Base-by-base conservation (phyloP, 35 echinoderm and acorn worm species). In the Lytechinus variegatus region DNA sequence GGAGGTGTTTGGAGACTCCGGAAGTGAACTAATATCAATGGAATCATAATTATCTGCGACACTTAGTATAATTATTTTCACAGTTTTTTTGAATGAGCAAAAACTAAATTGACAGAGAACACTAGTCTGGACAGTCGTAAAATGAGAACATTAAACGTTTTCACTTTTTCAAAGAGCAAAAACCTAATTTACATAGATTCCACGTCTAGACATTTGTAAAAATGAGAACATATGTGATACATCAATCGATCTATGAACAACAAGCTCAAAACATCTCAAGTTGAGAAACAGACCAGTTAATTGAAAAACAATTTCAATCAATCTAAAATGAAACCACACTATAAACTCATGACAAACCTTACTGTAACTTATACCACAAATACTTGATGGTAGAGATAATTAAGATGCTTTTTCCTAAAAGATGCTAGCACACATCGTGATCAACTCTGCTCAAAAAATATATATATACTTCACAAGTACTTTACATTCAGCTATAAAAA, bases 401-500 rank as follows among this genome's bases (percentile, higher is more conserved):
- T 44, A 4, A n/a, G 66, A 79, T 4, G 4, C 66, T 79, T 71
- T 79, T 44, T 44, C 33, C 2, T 44, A 44, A 7, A 71, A 79
- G 66, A 79, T 6, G 66, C 66, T 79, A 79, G 66, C 66, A 79
- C 66, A 79, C 66, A 1, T 79, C n/a, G n/a, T 24, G n/a, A 79
- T 79, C 12, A 79, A 79, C 66, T 79, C 66, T 79, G 4, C 66
- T 79, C 66, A 79, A 79, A 79, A 79, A 71, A 71, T 71, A 79
- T 79, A 79, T 79, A n/a, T 79, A 79, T 79, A 79, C 66, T 79
- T 21, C 66, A 79, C 66, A 79, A 79, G 16, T 79, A 79, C 66
- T 79, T 44, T 79, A 79, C 66, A 79, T 24, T 79, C 66, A 79
- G 66, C 66, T 79, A 79, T 79, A 79, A 79, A 79, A 79, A 58